phyloP scores from a whole-genome alignment of 2,113 vertebrate species.

The Paramisgurnus dabryanus region DNA sequence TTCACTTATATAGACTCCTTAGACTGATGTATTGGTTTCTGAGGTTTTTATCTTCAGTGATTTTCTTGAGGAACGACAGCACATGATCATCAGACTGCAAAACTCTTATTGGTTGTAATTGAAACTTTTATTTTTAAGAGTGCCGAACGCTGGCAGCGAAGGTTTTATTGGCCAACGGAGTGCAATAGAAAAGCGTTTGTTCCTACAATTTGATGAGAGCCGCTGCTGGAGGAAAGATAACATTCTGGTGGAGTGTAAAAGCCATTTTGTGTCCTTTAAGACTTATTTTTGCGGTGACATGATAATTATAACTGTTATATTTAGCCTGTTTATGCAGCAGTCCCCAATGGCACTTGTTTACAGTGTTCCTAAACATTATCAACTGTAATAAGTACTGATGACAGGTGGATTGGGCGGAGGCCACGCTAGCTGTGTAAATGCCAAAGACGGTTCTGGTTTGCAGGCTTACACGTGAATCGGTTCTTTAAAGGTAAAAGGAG shows the following conservation, averaged over 20 bases:
- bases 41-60: too few relatives aligned
- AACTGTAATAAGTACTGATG: neutral
- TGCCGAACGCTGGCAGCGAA: neutral
- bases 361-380: neutral
- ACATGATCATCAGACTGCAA: too few relatives aligned
- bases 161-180: neutral
- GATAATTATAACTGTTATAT: neutral
- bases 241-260: neutral
- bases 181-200: neutral
- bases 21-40: too few relatives aligned
- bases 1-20: too few relatives aligned
- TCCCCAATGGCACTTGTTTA: neutral
- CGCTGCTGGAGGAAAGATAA: neutral
- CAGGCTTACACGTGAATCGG: neutral
- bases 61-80: too few relatives aligned
- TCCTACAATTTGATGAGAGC: constrained; percentile 3
- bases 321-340: neutral
- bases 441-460: neutral
- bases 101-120: neutral
- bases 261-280: neutral
- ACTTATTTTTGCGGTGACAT: neutral
- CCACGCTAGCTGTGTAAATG: neutral
- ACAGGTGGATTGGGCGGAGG: neutral
- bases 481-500: neutral
- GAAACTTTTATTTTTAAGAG: neutral